These are phyloP conservation scores for Meriones psammophilus DNA, from an alignment of 2,797 vertebrate genomes.

Conservation along the genomic window DNA sequence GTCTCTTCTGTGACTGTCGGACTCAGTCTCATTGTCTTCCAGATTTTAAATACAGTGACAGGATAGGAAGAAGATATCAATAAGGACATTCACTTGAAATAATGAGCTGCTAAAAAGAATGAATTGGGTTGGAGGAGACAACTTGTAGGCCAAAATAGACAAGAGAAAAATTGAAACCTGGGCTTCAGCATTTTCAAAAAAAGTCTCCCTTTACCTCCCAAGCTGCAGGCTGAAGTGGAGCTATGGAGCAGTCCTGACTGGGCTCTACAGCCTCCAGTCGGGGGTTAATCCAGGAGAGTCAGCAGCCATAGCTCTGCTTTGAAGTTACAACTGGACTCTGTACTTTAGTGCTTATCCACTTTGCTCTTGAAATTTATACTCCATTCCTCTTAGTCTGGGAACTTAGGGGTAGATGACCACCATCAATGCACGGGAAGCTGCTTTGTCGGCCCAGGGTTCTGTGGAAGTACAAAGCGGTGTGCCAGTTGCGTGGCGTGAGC, in stretches of 20 bases:
- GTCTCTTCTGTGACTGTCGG: constrained; percentile 43
- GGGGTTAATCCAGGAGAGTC: neutral
- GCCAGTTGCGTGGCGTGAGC: neutral
- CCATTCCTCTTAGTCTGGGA: neutral
- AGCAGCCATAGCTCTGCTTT: neutral
- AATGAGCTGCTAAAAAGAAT: constrained; percentile 67
- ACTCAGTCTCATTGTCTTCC: constrained; percentile 60
- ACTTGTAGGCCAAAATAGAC: neutral
- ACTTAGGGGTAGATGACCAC: constrained; percentile 31
- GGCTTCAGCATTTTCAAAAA: constrained; percentile 17
- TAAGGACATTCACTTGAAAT: constrained; percentile 64
- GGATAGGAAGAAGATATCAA: constrained; percentile 61
- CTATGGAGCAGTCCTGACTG: neutral
- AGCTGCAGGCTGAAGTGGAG: neutral
- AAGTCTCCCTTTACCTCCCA: neutral
- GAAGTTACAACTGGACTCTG: constrained; percentile 1
- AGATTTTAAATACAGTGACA: constrained; percentile 72
- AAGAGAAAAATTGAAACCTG: constrained; percentile 41
- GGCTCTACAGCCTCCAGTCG: neutral
- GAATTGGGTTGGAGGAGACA: constrained; percentile 37
- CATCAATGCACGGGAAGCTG: neutral
- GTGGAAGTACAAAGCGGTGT: neutral
- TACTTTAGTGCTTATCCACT: constrained; percentile 42
- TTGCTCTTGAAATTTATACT: constrained; percentile 59
- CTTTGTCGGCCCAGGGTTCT: constrained; percentile 34